Percentiles rank a stretch among this genome's conserved stretches.
phyloP scores from a whole-genome alignment of 37 sponge, comb jelly and placozoan species.

The Aphrocallistes beatrix region DNA sequence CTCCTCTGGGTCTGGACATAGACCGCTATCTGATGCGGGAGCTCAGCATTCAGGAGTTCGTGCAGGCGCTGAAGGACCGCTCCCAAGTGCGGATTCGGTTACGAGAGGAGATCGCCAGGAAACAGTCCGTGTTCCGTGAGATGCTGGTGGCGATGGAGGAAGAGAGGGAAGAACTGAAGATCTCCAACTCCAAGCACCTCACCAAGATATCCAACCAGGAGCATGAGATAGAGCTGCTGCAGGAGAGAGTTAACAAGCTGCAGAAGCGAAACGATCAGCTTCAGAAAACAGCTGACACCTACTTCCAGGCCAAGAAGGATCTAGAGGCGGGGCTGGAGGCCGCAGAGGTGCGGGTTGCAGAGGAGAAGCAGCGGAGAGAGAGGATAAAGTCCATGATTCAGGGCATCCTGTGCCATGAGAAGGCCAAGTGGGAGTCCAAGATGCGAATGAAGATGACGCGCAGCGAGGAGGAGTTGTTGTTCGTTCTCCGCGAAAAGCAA shows the following conservation, averaged over 20 bases:
- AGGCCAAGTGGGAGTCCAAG: not conserved
- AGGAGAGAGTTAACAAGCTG: slow-evolving; percentile 31
- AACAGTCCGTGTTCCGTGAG: slow-evolving; percentile 33
- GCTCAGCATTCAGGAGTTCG: not conserved
- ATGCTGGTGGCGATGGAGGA: slow-evolving; percentile 26
- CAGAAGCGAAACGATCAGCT: slow-evolving; percentile 26
- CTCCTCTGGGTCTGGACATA: slow-evolving; percentile 41
- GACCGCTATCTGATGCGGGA: slow-evolving; percentile 21
- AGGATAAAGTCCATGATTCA: slow-evolving; percentile 1
- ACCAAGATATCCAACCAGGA: not conserved
- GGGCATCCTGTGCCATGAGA: slow-evolving; percentile 6
- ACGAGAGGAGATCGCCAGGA: not conserved
- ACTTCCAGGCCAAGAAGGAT: slow-evolving; percentile 42
- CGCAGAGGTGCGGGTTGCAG: not conserved
- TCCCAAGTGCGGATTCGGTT: not conserved
- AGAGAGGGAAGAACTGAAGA: slow-evolving; percentile 23
- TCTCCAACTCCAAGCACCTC: not conserved
- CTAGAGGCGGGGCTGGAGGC: slow-evolving; percentile 39
- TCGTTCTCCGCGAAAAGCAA: not conserved
- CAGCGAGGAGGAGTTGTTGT: not conserved
- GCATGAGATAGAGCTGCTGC: not conserved
- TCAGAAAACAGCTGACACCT: slow-evolving; percentile 31
- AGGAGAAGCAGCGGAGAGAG: slow-evolving; percentile 23
- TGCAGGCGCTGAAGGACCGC: not conserved
- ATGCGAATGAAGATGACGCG: not conserved